These are phyloP conservation scores for Etheostoma cragini DNA, from an alignment of 2,113 vertebrate genomes.

Conservation along the genomic window DNA sequence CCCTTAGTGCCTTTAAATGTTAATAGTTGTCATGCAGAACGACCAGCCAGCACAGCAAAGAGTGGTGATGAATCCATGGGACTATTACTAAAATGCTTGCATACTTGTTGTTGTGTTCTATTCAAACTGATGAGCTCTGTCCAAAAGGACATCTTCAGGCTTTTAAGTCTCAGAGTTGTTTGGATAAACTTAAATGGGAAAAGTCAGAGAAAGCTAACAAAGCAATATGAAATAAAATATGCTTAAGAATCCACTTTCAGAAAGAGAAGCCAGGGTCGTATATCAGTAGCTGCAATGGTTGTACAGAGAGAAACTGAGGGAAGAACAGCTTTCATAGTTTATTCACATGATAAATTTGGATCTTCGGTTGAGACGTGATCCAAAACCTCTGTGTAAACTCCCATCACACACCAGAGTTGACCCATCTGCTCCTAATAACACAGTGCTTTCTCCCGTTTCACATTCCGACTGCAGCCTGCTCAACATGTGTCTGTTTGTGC, in stretches of 20 bases:
- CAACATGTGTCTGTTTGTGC: constrained; percentile 50
- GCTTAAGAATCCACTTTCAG: neutral
- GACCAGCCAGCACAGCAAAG: constrained; percentile 14
- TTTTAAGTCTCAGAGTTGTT: constrained; percentile 26
- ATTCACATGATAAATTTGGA: constrained; percentile 30
- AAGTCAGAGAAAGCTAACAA: constrained; percentile 1
- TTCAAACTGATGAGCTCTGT: neutral
- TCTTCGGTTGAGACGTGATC: constrained; percentile 21
- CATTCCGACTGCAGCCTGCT: constrained; percentile 61
- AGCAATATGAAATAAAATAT: neutral
- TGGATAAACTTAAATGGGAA: constrained; percentile 28
- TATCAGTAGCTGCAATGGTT: neutral
- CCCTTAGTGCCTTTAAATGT: constrained; percentile 47
- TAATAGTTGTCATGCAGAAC: constrained; percentile 20
- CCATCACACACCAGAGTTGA: constrained; percentile 22
- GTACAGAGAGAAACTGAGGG: neutral
- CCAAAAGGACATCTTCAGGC: constrained; percentile 15
- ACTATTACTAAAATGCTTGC: neutral
- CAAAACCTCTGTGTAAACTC: constrained; percentile 29
- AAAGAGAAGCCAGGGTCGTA: neutral
- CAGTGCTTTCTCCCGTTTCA: constrained; percentile 3
- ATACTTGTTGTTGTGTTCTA: neutral
- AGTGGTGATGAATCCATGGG: neutral
- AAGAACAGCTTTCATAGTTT: constrained; percentile 3
- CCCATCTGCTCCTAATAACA: constrained; percentile 73